Evolutionary conservation across 2,888 invertebrate species (phyloP).

Genomic region (Drosophila fungiperda): DNA sequence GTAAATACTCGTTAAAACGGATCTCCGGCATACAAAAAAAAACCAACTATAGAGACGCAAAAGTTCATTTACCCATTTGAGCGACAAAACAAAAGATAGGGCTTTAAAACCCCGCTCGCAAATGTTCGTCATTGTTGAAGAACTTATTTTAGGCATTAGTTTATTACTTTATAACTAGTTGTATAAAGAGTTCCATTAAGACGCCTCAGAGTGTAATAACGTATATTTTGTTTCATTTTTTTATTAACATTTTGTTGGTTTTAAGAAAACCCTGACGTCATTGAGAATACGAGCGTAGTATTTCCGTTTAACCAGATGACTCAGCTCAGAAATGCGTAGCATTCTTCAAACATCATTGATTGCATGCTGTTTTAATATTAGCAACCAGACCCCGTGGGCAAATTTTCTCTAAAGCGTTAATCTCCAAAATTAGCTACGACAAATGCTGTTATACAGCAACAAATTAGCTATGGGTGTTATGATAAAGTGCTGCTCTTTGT

Average conservation of each 20-base stretch:
- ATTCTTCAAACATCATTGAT: slow-evolving; percentile 34
- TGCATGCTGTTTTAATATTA: background rate
- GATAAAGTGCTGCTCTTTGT: slow-evolving; percentile 16
- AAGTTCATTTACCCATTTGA: slow-evolving; percentile 40
- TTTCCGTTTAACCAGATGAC: slow-evolving; percentile 50
- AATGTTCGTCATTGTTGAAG: slow-evolving; percentile 25
- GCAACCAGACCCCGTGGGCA: slow-evolving; percentile 18
- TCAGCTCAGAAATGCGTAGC: slow-evolving; percentile 29
- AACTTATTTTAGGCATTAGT: slow-evolving; percentile 25
- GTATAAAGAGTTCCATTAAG: slow-evolving; percentile 37
- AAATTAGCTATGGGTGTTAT: slow-evolving; percentile 2
- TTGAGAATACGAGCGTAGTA: slow-evolving; percentile 39
- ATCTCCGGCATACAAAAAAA: slow-evolving; percentile 21
- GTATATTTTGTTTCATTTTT: slow-evolving; percentile 40
- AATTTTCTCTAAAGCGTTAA: slow-evolving; percentile 48
- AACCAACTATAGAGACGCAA: slow-evolving; percentile 11
- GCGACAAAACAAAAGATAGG: background rate
- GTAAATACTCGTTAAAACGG: slow-evolving; percentile 24
- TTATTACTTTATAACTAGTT: background rate
- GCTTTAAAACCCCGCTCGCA: slow-evolving; percentile 3
- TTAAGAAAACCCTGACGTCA: slow-evolving; percentile 59
- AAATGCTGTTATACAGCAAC: slow-evolving; percentile 52
- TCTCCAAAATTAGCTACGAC: slow-evolving; percentile 55
- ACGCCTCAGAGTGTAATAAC: background rate
- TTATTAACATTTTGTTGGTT: slow-evolving; percentile 2